Evolutionary conservation across 92 coral and sea anemone genomes (phyloP).

Genomic region (Palythoa heliodiscus): DNA sequence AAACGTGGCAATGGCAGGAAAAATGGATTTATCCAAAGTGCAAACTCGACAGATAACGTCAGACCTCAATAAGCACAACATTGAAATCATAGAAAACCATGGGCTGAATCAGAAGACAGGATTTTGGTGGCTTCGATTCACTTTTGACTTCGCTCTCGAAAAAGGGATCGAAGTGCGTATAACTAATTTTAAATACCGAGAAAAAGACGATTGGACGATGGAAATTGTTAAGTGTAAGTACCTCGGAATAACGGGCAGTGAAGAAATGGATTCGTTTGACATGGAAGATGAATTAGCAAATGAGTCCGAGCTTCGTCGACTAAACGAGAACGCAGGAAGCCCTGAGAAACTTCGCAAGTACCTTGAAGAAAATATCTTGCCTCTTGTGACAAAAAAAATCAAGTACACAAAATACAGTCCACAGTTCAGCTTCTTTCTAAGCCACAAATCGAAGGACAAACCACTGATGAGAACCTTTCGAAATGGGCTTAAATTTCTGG

Average conservation of each 20-base stretch:
- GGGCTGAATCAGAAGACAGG: slow-evolving; percentile 63
- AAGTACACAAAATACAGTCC: slow-evolving; percentile 66
- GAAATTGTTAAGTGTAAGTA: slow-evolving; percentile 69
- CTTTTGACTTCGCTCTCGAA: slow-evolving; percentile 66
- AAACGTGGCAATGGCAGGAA: neutral
- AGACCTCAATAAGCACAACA: slow-evolving; percentile 53
- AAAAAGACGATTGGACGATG: slow-evolving; percentile 57
- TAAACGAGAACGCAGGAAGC: slow-evolving; percentile 45
- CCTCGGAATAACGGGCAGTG: slow-evolving; percentile 49
- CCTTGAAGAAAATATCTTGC: slow-evolving; percentile 61
- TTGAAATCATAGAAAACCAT: slow-evolving; percentile 53
- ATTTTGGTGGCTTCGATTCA: slow-evolving; percentile 71
- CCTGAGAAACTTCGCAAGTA: slow-evolving; percentile 63
- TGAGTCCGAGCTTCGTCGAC: slow-evolving; percentile 49
- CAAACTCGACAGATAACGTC: slow-evolving; percentile 31
- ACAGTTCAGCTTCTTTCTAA: slow-evolving; percentile 72
- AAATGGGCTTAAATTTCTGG: slow-evolving; percentile 71
- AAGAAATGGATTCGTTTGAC: slow-evolving; percentile 70
- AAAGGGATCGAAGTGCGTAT: slow-evolving; percentile 63
- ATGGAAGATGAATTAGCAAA: slow-evolving; percentile 66
- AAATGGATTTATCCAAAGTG: slow-evolving; percentile 52
- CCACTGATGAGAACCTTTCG: slow-evolving; percentile 72
- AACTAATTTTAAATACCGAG: slow-evolving; percentile 64
- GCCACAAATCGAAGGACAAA: slow-evolving; percentile 75
- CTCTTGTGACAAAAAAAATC: slow-evolving; percentile 65